Base-by-base conservation (phyloP, 2,797 vertebrate species). In the Ambastaia sidthimunki region DNA sequence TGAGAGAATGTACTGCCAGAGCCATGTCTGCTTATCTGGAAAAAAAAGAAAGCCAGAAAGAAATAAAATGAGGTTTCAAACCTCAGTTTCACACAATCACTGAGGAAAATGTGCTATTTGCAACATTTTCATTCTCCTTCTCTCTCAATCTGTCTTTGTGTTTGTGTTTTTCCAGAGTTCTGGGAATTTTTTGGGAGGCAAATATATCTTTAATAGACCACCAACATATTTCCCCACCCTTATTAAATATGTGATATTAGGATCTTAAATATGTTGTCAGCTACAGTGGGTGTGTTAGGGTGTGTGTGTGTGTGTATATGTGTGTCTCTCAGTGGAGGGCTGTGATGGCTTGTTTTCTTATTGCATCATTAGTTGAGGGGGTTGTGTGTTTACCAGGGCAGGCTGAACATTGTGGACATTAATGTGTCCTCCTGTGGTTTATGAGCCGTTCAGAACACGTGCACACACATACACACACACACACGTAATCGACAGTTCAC, bases 331-430 rank as follows among this genome's bases (percentile, higher is more conserved):
- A 71, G 81, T 16, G 54, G 82, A 83, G 83, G 93, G 93, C 93
- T 94, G 70, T 94, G 95, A 95, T 95, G 94, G 94, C 94, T 92
- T 92, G 92, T 91, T 91, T 91, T 93, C 91, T 93, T 94, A 95
- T 95, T 94, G 94, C 94, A 95, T 95, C 95, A 94, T 95, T 95
- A 95, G 94, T 92, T 91, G 91, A 94, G 92, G 93, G 94, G 93
- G 92, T 94, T 93, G 92, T 94, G 93, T 94, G 94, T 94, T 95
- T 93, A 92, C 91, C 94, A 94, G 93, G 93, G 95, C 93, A 94
- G 92, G 90, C 93, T 90, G 91, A 84, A 93, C 93, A 91, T 94
- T 93, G 92, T 93, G 94, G 93, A 94, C 95, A 93, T 95, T 95
- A 95, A 94, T 94, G 93, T 92, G 94, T 93, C 92, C 91, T 93